Percentiles rank a stretch among this genome's conserved stretches.
phyloP scores from a whole-genome alignment of 1,140 invertebrate genomes.

The Penaeus indicus region DNA sequence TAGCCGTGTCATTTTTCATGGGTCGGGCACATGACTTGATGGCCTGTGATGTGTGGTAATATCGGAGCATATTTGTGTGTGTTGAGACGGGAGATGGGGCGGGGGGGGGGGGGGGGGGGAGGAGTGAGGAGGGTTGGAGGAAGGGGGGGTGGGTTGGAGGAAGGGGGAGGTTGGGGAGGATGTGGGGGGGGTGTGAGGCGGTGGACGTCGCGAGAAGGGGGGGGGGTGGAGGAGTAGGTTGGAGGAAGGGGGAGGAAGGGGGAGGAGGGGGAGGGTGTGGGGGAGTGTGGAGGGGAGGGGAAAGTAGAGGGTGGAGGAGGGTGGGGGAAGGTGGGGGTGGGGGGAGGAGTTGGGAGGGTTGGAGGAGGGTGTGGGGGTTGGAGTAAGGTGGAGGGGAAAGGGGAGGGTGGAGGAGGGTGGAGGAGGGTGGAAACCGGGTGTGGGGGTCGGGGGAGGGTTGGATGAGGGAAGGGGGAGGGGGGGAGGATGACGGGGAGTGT shows the following conservation, averaged over 20 bases:
- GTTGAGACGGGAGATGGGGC: neutral
- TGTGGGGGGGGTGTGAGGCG: neutral
- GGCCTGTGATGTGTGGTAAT: constrained; percentile 51
- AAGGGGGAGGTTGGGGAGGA: neutral
- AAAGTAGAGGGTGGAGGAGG: too few species aligned
- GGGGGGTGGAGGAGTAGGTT: neutral
- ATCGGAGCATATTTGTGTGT: constrained; percentile 48
- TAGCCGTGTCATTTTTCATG: constrained; percentile 57
- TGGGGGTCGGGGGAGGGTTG: neutral
- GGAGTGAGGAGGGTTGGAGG: neutral
- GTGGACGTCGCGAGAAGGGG: neutral
- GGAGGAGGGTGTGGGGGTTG: neutral
- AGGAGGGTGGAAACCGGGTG: neutral
- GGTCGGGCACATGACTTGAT: constrained; percentile 43
- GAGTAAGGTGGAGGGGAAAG: neutral
- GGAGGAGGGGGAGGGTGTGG: too few species aligned
- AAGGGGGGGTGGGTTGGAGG: neutral
- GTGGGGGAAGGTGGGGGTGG: too few species aligned
- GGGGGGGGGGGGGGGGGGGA: neutral
- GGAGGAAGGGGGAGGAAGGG: neutral
- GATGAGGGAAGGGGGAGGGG: neutral
- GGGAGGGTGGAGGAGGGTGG: neutral
- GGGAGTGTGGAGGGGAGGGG: too few species aligned
- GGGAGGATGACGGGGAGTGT: neutral
- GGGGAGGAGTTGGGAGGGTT: neutral